Evolutionary conservation across 2,113 vertebrate species (phyloP), one percentile per base, ranked within the genome.

Genomic region (Lepus europaeus): DNA sequence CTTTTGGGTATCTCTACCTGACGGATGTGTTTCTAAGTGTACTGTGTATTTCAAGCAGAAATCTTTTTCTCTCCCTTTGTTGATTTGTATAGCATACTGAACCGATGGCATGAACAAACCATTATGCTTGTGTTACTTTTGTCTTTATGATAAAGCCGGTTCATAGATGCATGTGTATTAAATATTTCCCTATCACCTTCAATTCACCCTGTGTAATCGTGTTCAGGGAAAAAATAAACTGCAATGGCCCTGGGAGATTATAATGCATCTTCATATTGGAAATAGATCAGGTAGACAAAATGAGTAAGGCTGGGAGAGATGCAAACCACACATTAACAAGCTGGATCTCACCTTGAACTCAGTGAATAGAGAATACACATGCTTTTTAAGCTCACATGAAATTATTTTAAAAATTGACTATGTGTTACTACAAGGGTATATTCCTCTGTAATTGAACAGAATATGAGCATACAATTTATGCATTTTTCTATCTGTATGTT

Each of bases 21-120:
- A 97, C 95, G 97, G 97, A 97, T 97, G 95, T 95, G 95, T 93
- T 96, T 97, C 95, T 53, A 95, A 97, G 96, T 85, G 77, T 94
- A 84, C 79, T 74, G 90, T 91, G 53, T 95, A 97, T 97, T 97
- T 97, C 96, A 96, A 89, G 96, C 88, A 96, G 86, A 93, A 80
- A 91, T 78, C 69, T 91, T 93, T 92, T 49, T 70, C 70, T 68
- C 87, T 64, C 59, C 45, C 56, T 31, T 84, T n/a, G 66, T 90
- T 95, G 78, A 90, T 96, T 97, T 94, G 70, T 97, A 92, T 90
- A 80, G 79, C 78, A 89, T 73, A 95, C 79, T 93, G 86, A 95
- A 93, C 90, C 93, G 93, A 64, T 77, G 49, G 88, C 93, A 29
- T 33, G 39, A 93, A 39, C 4, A 56, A 94, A 76, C 70, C 78